Evolutionary conservation across 2,113 vertebrate species (phyloP).

Genomic region (Seriola rivoliana): DNA sequence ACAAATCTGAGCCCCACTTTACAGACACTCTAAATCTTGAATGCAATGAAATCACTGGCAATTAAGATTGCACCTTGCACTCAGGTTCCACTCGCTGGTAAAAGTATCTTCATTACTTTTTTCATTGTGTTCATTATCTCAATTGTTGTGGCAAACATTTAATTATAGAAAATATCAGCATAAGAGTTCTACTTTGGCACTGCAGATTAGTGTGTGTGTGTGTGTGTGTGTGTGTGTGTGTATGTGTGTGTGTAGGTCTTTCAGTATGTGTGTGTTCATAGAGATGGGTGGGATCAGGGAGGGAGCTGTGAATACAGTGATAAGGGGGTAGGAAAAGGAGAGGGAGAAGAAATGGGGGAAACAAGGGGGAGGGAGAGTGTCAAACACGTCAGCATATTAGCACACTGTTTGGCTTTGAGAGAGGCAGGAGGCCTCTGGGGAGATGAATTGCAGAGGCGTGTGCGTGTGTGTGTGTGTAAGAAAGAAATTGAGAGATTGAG

Average conservation of each 20-base stretch:
- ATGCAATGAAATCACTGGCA: slow-evolving; percentile 18
- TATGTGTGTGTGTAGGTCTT: not conserved
- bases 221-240: slow-evolving; percentile 12
- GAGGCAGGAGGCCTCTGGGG: slow-evolving; percentile 57
- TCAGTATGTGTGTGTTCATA: not conserved
- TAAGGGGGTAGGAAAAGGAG: not conserved
- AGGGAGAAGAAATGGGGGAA: slow-evolving; percentile 30
- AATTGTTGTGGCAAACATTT: slow-evolving; percentile 24
- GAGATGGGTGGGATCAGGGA: slow-evolving; percentile 1
- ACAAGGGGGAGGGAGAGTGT: slow-evolving; percentile 36
- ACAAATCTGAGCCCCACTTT: slow-evolving; percentile 1
- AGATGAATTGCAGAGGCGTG: slow-evolving; percentile 54
- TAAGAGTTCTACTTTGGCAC: slow-evolving; percentile 9
- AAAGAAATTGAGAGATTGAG: slow-evolving; percentile 7
- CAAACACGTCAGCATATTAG: slow-evolving; percentile 71
- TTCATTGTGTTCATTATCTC: slow-evolving; percentile 37
- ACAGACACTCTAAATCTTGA: slow-evolving; percentile 15
- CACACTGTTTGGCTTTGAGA: slow-evolving; percentile 61
- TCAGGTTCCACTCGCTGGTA: slow-evolving; percentile 12
- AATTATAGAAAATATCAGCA: slow-evolving; percentile 24
- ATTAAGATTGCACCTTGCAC: slow-evolving; percentile 11
- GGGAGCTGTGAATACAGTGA: slow-evolving; percentile 40
- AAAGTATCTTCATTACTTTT: slow-evolving; percentile 42
- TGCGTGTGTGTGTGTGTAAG: slow-evolving; percentile 20
- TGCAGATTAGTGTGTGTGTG: not conserved